Base-by-base conservation (phyloP, 1,140 invertebrate genomes). In the Paraescarpia echinospica region DNA sequence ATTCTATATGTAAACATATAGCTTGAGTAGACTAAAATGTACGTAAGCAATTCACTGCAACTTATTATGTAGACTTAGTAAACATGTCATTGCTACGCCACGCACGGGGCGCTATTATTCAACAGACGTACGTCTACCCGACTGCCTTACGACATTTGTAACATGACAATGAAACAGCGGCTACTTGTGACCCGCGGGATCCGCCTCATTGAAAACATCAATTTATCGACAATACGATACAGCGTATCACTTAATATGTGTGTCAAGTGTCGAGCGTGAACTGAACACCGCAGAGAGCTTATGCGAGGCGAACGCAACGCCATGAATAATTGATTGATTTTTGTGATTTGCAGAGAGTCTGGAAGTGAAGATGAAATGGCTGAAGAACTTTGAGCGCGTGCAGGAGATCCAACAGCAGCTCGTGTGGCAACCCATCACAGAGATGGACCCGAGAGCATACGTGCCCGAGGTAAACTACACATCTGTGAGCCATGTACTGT, bases 281-380 rank as follows among this genome's bases (percentile, higher is more conserved):
- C 27, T 35, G 22, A 0, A 91, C 5, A 91, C 90, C 18, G 5
- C 41, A 91, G 90, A 35, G 9, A 48, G 22, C 41, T 91, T 91
- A 27, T 1, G 14, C 31, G 14, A 31, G 22, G 34, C 41, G 41
- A 91, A 51, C 34, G 51, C 34, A 27, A 5, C 34, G 51, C 18
- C 35, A 34, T 92, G 94, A 94, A 77, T 77, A 77, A 77, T 77
- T 6, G 12, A 77, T 18, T 77, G 59, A 77, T 77, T 77, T 77
- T 31, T 6, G 8, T 77, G 59, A 22, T 77, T 77, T 95, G 90
- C 95, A 97, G 97, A 97, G 93, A 97, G 97, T 93, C 95, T 97
- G 89, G 97, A 97, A 95, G 97, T 97, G 93, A 97, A 97, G 95
- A 97, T 97, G 96, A 97, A 97, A 94, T 97, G 97, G 97, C 95